phyloP scores from a whole-genome alignment of 1,140 invertebrate species.

The Helicoverpa armigera region DNA sequence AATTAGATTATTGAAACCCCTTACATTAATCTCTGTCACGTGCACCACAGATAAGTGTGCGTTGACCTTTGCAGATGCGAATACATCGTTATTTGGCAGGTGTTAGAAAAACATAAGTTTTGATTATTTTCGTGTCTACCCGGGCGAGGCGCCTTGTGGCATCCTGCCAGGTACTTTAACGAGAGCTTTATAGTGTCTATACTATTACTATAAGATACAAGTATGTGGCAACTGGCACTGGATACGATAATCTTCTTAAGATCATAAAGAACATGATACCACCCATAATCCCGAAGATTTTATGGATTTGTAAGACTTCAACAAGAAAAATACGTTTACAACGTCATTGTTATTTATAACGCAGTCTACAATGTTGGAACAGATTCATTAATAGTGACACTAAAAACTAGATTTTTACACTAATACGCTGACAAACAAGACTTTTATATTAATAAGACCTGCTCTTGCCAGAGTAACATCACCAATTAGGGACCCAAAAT shows the following conservation, averaged over 20 bases:
- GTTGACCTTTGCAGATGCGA: background rate
- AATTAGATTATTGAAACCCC: too few species aligned
- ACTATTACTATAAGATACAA: background rate
- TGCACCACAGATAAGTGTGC: background rate
- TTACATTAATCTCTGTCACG: too few species aligned
- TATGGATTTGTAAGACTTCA: background rate
- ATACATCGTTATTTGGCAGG: slow-evolving; percentile 13
- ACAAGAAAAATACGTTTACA: background rate
- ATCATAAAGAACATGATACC: background rate
- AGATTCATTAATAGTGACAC: background rate
- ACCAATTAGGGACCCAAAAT: too few species aligned
- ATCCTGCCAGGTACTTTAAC: slow-evolving; percentile 9
- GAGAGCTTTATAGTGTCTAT: background rate
- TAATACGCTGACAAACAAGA: background rate
- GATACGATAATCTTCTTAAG: background rate
- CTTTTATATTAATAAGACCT: too few species aligned
- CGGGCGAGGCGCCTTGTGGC: slow-evolving; percentile 39
- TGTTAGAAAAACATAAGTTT: slow-evolving; percentile 35
- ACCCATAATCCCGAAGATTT: background rate
- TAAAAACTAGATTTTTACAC: background rate
- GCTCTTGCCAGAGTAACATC: too few species aligned
- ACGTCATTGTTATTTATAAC: background rate
- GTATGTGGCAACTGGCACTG: background rate
- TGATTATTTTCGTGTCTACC: slow-evolving; percentile 20
- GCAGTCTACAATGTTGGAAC: background rate